Base-by-base conservation (phyloP, 2,113 vertebrate species). In the Neolamprologus sp. region DNA sequence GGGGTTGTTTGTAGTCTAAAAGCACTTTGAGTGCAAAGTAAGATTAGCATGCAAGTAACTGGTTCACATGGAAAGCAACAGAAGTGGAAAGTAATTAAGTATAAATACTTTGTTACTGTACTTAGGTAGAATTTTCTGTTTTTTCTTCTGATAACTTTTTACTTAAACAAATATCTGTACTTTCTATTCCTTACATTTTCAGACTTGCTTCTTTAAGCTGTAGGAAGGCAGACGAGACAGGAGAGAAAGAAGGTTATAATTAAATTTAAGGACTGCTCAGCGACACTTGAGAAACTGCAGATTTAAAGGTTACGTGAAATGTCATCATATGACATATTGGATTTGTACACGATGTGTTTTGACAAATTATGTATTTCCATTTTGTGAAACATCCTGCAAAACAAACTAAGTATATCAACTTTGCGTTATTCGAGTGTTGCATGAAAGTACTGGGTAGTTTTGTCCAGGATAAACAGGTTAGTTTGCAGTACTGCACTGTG, bases 371-470 rank as follows among this genome's bases (percentile, higher is more conserved):
- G 58, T 7, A 63, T 63, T 63, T 63, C 17, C 0, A 35, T n/a
- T 63, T 63, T 2, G 2, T 58, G 55, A 31, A 58, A 58, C 23
- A 58, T 58, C 0, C 3, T 58, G 57, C 7, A 9, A 60, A 60
- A 60, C 58, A 60, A 58, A 58, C 55, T 58, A 58, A 31, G 55
- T 16, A 58, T 31, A 58, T 58, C 3, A 28, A 28, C 55, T 58
- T 28, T 58, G 23, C 9, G 57, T 60, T 19, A 7, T 0, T 60
- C 16, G 0, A 60, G 28, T 7, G 16, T 60, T 19, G 28, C 28
- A 60, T 60, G 28, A 60, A 60, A 60, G 28, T 33, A 19, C 28
- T 63, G 28, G 58, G 28, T 33, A 63, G 16, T 63, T 63, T 33
- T 60, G 28, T 63, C 58, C 16, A 63, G 16, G 28, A 63, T 33